Base-by-base conservation (phyloP, 2,888 invertebrate genomes). In the Ceriagrion tenellum region DNA sequence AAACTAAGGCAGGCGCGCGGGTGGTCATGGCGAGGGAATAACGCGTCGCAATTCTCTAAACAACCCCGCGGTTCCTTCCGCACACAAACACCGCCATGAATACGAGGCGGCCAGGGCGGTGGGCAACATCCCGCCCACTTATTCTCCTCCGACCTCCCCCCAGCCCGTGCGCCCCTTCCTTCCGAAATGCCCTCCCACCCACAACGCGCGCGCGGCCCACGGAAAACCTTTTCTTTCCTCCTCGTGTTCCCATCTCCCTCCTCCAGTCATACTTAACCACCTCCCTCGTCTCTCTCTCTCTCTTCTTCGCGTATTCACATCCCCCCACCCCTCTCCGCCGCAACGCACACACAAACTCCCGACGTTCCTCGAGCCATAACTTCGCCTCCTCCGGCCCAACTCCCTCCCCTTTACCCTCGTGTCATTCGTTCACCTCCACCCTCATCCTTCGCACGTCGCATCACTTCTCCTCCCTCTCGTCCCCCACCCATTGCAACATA, bases 21-120 rank as follows among this genome's bases (percentile, higher is more conserved):
- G 69, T n/a, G 35, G 81, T 81, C 81, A 81, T 13, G 30, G 35
- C 81, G 81, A 81, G 18, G 81, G 81, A 81, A 81, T 81, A 81
- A 81, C 81, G 81, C 81, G 81, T 81, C 30, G 81, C 81, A 81
- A 81, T 81, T 81, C 35, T 35, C 81, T 81, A 81, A 81, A 81
- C 81, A 81, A 81, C 81, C 35, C 35, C 81, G 81, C 81, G 81
- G 81, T 81, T 81, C 81, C 81, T 81, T 81, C 81, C 81, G 35
- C 81, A 81, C 81, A 81, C 81, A 81, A 81, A 81, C 81, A 81
- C 81, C 30, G 81, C 81, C 35, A 81, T 81, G 81, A 81, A 81
- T 81, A 81, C 81, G 81, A 59, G 59, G 81, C 81, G 81, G 35
- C 81, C 35, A 4, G n/a, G 12, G 47, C 8, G 47, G 47, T 47